Percentiles rank a stretch among this genome's conserved stretches.
These are phyloP conservation scores for Chrysopilus asiliformis DNA, from an alignment of 2,888 invertebrate species.

Conservation along the genomic window DNA sequence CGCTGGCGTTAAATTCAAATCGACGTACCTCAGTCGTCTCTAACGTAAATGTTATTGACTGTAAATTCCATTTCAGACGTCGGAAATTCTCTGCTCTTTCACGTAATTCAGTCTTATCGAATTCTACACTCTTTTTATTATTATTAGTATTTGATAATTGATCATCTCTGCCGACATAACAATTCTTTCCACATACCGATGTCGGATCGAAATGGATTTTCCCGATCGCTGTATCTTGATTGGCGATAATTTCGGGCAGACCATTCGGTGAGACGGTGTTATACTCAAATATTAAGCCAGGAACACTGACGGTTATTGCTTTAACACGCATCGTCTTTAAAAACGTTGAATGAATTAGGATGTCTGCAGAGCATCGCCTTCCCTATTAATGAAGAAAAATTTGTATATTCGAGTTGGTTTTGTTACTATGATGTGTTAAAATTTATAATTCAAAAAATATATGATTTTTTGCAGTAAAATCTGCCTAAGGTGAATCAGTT, in stretches of 20 bases:
- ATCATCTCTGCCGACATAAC: conserved; percentile 23
- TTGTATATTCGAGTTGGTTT: too few species aligned
- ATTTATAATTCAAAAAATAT: too few species aligned
- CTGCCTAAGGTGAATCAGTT: too few species aligned
- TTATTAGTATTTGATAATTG: conserved; percentile 3
- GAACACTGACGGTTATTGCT: conserved; percentile 41
- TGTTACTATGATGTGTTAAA: too few species aligned
- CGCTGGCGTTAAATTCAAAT: conserved; percentile 29
- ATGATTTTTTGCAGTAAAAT: too few species aligned
- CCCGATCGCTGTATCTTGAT: conserved; percentile 41
- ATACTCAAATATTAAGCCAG: conserved; percentile 45
- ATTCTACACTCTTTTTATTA: conserved; percentile 19
- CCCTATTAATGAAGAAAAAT: conserved; percentile 49
- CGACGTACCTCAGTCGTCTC: conserved; percentile 30
- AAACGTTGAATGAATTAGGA: conserved; percentile 72
- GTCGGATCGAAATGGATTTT: conserved; percentile 60
- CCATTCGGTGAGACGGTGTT: conserved; percentile 25
- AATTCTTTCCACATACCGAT: conserved; percentile 44
- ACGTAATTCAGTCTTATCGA: conserved; percentile 28
- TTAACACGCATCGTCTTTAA: conserved; percentile 61
- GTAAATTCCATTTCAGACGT: conserved; percentile 28
- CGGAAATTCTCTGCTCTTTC: conserved; percentile 30
- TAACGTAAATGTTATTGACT: conserved; percentile 28
- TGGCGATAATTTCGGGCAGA: conserved; percentile 37
- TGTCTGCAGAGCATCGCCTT: conserved; percentile 59